These are phyloP conservation scores for Maconellicoccus hirsutus DNA, from an alignment of 1,140 invertebrate genomes.

Conservation along the genomic window DNA sequence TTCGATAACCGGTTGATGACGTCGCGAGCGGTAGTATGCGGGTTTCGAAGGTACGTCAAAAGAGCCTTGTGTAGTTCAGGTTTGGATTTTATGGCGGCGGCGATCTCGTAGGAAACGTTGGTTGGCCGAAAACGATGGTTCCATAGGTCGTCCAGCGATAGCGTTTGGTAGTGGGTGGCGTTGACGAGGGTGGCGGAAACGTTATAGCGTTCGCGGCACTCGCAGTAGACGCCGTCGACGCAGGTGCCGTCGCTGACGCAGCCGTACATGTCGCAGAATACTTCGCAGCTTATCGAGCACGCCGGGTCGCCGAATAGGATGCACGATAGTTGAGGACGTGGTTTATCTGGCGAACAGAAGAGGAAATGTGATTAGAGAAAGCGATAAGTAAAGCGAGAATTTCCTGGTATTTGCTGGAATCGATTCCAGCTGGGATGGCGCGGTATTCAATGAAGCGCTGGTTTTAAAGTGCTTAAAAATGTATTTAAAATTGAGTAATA, in stretches of 20 bases:
- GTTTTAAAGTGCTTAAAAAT: too few species aligned
- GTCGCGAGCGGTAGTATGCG: not conserved
- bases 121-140: not conserved
- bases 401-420: too few species aligned
- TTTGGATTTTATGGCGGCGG: not conserved
- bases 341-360: not conserved
- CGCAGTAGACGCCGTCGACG: not conserved
- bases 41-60: not conserved
- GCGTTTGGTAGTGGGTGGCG: not conserved
- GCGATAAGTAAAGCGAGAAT: too few species aligned
- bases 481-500: too few species aligned
- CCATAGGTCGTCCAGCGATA: not conserved
- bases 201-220: not conserved
- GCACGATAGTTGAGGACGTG: not conserved
- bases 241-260: not conserved
- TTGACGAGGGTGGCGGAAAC: not conserved
- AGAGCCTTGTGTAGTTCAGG: not conserved
- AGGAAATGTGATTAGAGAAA: not conserved
- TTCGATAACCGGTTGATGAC: not conserved
- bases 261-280: not conserved
- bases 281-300: not conserved
- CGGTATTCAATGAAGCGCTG: too few species aligned
- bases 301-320: not conserved
- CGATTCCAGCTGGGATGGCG: too few species aligned
- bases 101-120: not conserved